Percentiles rank a stretch among this genome's conserved stretches.
Evolutionary conservation across 2,113 vertebrate genomes (phyloP).

Genomic region (Cottus gobio): DNA sequence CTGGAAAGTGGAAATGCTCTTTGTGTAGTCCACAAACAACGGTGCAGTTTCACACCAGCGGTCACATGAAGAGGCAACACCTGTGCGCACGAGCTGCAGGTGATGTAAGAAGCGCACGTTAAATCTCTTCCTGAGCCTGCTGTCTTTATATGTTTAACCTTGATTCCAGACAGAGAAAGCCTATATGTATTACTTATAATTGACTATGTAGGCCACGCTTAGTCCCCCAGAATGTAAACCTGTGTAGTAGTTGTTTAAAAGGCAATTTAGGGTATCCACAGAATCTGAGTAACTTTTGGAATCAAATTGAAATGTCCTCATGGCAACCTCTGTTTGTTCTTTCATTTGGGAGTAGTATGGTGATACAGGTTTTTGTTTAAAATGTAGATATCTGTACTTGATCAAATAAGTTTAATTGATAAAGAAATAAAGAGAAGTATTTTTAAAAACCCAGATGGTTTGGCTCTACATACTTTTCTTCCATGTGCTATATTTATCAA

Average conservation of each 20-base stretch:
- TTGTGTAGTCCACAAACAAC: constrained; percentile 63
- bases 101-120: neutral
- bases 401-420: neutral
- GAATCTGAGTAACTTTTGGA: neutral
- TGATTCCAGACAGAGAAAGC: neutral
- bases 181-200: neutral
- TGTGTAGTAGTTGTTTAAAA: neutral
- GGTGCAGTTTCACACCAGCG: constrained; percentile 17
- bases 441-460: neutral
- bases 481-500: neutral
- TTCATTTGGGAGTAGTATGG: neutral
- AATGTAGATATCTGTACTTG: neutral
- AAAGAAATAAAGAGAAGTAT: neutral
- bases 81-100: constrained; percentile 24
- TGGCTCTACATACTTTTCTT: neutral
- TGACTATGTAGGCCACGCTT: no score
- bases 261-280: neutral
- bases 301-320: neutral
- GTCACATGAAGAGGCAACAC: constrained; percentile 49
- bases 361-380: neutral
- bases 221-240: neutral
- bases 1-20: constrained; percentile 60
- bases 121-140: neutral
- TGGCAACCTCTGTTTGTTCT: neutral
- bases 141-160: neutral